phyloP scores from a whole-genome alignment of 2,888 invertebrate genomes.

The Sphaerophoria rueppellii region DNA sequence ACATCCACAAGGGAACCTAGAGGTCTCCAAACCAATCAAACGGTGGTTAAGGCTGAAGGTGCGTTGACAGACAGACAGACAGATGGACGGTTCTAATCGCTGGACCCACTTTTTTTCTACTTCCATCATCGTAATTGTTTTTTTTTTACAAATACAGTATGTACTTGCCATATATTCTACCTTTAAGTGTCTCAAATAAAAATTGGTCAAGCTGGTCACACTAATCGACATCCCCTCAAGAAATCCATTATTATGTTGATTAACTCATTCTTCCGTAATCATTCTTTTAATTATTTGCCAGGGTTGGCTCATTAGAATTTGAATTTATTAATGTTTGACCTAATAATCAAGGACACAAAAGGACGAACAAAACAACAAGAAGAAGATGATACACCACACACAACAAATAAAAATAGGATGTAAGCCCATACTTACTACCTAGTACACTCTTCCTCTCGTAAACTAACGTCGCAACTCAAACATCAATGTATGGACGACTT shows the following conservation, averaged over 20 bases:
- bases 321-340: slow-evolving; percentile 62
- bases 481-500: slow-evolving; percentile 30
- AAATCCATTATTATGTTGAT: slow-evolving; percentile 36
- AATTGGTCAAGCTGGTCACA: neutral
- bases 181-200: too few species aligned
- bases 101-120: too few species aligned
- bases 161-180: too few species aligned
- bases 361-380: neutral
- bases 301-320: slow-evolving; percentile 53
- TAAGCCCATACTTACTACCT: neutral
- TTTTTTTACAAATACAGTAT: too few species aligned
- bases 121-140: too few species aligned
- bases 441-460: neutral
- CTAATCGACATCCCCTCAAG: neutral
- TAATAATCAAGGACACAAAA: slow-evolving; percentile 59
- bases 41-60: too few species aligned
- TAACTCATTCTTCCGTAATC: slow-evolving; percentile 46
- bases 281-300: slow-evolving; percentile 1
- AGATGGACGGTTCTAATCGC: too few species aligned
- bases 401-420: slow-evolving; percentile 38
- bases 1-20: too few species aligned
- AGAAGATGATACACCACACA: slow-evolving; percentile 56
- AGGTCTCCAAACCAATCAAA: too few species aligned
- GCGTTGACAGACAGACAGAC: too few species aligned
- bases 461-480: slow-evolving; percentile 17